phyloP scores from a whole-genome alignment of 2,113 vertebrate genomes.

The Ptychochromis oligacanthus region DNA sequence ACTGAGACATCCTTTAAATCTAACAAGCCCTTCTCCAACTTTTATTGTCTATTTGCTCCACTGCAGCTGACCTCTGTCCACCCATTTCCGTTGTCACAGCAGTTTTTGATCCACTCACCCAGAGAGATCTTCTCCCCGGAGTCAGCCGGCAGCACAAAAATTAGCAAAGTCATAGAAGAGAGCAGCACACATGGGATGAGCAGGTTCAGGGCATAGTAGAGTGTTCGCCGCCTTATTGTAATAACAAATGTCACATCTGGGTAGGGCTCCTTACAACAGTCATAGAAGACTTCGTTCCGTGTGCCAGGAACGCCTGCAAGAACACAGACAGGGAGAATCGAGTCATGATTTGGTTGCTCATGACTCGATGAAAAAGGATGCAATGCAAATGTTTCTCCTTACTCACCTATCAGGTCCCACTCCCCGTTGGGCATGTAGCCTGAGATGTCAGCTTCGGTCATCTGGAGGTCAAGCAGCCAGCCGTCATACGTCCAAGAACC shows the following conservation, averaged over 20 bases:
- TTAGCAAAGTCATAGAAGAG: constrained; percentile 82
- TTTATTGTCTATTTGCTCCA: not conserved
- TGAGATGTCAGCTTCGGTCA: constrained; percentile 81
- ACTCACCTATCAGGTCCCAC: constrained; percentile 83
- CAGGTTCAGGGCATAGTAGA: constrained; percentile 84
- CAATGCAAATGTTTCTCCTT: not conserved
- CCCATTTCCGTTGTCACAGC: not conserved
- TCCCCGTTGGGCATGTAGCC: constrained; percentile 84
- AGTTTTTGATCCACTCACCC: constrained; percentile 72
- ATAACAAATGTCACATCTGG: constrained; percentile 82
- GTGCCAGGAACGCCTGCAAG: constrained; percentile 77
- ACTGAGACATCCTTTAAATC: not conserved
- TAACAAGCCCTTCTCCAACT: not conserved
- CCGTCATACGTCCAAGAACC: constrained; percentile 85
- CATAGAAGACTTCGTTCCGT: constrained; percentile 77
- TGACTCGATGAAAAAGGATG: not conserved
- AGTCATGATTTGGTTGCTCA: not conserved
- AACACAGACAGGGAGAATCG: not conserved
- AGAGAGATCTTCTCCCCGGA: constrained; percentile 86
- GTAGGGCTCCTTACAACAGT: constrained; percentile 83
- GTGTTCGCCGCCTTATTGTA: constrained; percentile 80
- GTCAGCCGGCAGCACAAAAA: constrained; percentile 84
- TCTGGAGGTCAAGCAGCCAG: constrained; percentile 84
- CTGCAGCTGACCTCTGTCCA: too few relatives aligned
- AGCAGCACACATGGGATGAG: constrained; percentile 83